Evolutionary conservation across 2,888 invertebrate genomes (phyloP).

Genomic region (Drosophila quasianomalipes): DNA sequence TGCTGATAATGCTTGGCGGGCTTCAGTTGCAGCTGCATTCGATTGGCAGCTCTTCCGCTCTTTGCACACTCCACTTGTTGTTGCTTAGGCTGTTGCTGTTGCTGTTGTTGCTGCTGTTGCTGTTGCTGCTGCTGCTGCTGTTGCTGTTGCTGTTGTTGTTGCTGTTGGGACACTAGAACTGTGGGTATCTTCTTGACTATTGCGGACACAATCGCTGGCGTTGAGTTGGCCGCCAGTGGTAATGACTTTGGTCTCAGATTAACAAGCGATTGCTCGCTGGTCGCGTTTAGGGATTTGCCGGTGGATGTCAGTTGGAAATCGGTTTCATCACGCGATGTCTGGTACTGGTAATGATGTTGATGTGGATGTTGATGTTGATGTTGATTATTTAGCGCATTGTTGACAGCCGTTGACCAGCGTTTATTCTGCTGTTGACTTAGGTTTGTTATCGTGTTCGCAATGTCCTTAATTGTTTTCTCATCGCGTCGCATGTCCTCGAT

Average conservation of each 20-base stretch:
- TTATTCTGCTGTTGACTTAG: constrained; percentile 86
- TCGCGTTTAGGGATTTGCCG: constrained; percentile 27
- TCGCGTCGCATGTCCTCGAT: constrained; percentile 87
- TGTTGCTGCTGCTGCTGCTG: constrained; percentile 38
- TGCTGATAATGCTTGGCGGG: constrained; percentile 84
- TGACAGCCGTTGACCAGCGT: constrained; percentile 87
- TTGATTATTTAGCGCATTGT: constrained; percentile 81
- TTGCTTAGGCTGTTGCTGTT: constrained; percentile 36
- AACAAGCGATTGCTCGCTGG: constrained; percentile 47
- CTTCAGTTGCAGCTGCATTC: constrained; percentile 78
- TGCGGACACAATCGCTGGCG: constrained; percentile 86
- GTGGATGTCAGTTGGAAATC: constrained; percentile 74
- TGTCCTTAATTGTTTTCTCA: constrained; percentile 92
- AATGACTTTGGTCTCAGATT: constrained; percentile 85
- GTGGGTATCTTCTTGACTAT: constrained; percentile 86
- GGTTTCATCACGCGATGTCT: constrained; percentile 84
- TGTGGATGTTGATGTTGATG: constrained; percentile 73
- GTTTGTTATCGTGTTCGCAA: constrained; percentile 92
- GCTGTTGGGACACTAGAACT: constrained; percentile 75
- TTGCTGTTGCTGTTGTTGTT: constrained; percentile 50
- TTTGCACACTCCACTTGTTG: constrained; percentile 38
- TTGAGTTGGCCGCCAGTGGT: constrained; percentile 84
- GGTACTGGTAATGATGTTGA: constrained; percentile 74
- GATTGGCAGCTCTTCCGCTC: constrained; percentile 56
- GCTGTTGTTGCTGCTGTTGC: constrained; percentile 58